Evolutionary conservation across 2,888 invertebrate species (phyloP).

Genomic region (Drosophila austrosaltans): DNA sequence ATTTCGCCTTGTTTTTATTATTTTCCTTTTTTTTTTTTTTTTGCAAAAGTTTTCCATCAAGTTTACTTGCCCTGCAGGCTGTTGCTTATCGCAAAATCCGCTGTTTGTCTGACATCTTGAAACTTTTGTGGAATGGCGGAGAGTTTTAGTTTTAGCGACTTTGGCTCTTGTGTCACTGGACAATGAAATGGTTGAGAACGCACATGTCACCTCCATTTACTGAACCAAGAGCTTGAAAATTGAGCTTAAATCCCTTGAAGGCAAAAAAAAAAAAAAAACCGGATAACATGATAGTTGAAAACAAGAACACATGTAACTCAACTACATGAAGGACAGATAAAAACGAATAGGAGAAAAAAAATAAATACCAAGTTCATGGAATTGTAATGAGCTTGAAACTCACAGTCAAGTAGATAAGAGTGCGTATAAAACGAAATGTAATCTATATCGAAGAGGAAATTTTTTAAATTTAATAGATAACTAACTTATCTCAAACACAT

Average conservation of each 20-base stretch:
- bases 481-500: not conserved
- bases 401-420: not conserved
- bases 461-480: not conserved
- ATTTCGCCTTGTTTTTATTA: conserved; percentile 57
- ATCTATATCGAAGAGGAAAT: not conserved
- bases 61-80: conserved; percentile 7
- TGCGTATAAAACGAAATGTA: not conserved
- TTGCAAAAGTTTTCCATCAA: conserved; percentile 28
- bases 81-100: conserved; percentile 9
- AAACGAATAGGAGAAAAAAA: conserved; percentile 2
- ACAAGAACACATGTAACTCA: conserved; percentile 52
- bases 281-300: conserved; percentile 44
- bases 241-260: conserved; percentile 39
- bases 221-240: conserved; percentile 26
- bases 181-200: conserved; percentile 1
- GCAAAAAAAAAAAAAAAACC: conserved; percentile 45
- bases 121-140: not conserved
- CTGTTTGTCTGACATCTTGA: conserved; percentile 4
- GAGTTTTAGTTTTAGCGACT: not conserved
- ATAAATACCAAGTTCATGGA: not conserved
- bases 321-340: conserved; percentile 34
- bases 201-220: not conserved
- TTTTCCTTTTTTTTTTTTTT: conserved; percentile 17
- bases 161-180: conserved; percentile 2
- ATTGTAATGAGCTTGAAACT: conserved; percentile 3